Base-by-base conservation (phyloP, 2,113 vertebrate genomes). In the Zosterops japonicus region DNA sequence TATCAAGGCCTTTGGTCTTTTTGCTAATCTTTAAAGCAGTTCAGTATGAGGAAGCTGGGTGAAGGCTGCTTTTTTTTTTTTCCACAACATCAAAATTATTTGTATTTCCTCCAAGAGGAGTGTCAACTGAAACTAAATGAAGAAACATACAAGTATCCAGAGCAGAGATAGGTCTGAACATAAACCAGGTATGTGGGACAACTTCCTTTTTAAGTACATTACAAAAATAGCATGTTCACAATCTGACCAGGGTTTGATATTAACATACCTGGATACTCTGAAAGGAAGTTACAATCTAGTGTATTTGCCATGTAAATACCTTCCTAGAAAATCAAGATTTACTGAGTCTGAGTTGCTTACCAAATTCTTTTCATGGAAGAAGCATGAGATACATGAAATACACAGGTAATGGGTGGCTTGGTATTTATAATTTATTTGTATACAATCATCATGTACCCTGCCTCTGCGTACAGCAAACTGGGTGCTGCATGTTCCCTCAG, bases 361-460 rank as follows among this genome's bases (percentile, higher is more conserved):
- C 19, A 15, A 83, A 72, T 84, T 83, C 11, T 82, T 57, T 77
- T 71, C 75, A 80, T 53, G 29, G 31, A 87, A 63, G 28, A 88
- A 82, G 39, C 3, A 5, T 42, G 17, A 94, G 39, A 42, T 63
- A 5, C 31, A 84, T 46, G 31, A 95, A 83, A 84, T 77, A 92
- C 75, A 68, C 52, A 83, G 41, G 82, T 84, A 93, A 94, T 60
- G 65, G 93, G 53, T 33, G 33, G 42, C 89, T 96, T 94, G 77
- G 72, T 79, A 71, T 87, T 86, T 82, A 95, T 97, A 98, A 96
- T 95, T 92, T 92, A 90, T 96, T 97, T 97, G 93, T 94, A 97
- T 74, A 96, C 68, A 97, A 27, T 90, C 89, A 91, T 61, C 9
- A 78, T 24, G 75, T 87, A 79, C 71, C 57, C 87, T 71, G 64